Evolutionary conservation across 2,113 vertebrate species (phyloP).

Genomic region (Casuarius casuarius): DNA sequence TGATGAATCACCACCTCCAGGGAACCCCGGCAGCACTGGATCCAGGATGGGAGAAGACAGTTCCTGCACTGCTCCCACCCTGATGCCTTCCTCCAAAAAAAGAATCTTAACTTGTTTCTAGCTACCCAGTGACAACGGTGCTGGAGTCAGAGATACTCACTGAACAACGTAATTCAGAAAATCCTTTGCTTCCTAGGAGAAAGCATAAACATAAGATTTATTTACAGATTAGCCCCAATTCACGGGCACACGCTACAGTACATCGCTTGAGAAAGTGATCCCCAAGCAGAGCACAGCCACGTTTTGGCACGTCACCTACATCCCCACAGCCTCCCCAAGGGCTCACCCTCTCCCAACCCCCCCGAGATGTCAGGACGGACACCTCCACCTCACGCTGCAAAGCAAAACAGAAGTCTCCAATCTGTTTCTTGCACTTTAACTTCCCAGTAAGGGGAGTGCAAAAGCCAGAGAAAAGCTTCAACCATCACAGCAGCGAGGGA

Average conservation of each 20-base stretch:
- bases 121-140: neutral
- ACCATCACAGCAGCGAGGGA: neutral
- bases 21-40: rapidly evolving
- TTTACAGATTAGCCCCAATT: neutral
- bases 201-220: neutral
- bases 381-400: neutral
- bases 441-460: neutral
- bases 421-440: neutral
- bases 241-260: neutral
- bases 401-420: neutral
- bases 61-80: neutral
- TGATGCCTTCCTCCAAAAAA: neutral
- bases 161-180: slow-evolving; percentile 82
- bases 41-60: neutral
- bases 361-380: too few relatives aligned
- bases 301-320: rapidly evolving
- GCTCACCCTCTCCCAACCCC: neutral
- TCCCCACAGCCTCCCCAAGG: neutral
- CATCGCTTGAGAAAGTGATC: neutral
- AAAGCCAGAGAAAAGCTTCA: neutral
- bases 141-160: slow-evolving; percentile 73
- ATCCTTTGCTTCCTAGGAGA: slow-evolving; percentile 80
- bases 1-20: neutral
- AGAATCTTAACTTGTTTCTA: neutral
- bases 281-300: neutral